phyloP scores from a whole-genome alignment of 2,797 vertebrate species.

The Malurus splendens region DNA sequence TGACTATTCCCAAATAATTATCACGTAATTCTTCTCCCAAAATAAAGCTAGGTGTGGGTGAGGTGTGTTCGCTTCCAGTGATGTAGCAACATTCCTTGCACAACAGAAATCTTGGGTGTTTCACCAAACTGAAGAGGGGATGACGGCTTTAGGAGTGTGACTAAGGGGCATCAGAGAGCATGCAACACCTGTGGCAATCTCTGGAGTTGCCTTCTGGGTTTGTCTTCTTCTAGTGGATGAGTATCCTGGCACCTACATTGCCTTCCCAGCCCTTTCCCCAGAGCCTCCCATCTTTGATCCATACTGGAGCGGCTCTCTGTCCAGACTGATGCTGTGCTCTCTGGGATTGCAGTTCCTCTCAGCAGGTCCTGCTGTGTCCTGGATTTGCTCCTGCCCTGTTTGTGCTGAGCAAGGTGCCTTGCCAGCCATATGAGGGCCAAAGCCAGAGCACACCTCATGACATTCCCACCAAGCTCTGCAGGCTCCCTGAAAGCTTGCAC shows the following conservation, averaged over 20 bases:
- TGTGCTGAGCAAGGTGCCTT: background rate
- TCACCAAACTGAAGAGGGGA: background rate
- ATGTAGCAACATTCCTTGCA: slow-evolving; percentile 49
- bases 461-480: background rate
- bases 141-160: background rate
- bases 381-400: fast-evolving
- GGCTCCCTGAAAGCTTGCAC: background rate
- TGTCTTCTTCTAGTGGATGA: background rate
- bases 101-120: slow-evolving; percentile 28
- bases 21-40: slow-evolving; percentile 20
- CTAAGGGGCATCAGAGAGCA: background rate
- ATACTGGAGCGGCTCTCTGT: background rate
- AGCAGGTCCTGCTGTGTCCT: background rate
- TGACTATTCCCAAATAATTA: slow-evolving; percentile 44
- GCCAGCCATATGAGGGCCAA: background rate
- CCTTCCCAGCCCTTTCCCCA: background rate
- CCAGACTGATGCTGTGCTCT: background rate
- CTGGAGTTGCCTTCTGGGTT: background rate
- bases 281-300: background rate
- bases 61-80: background rate
- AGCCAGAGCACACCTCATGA: background rate
- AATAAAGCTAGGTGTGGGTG: slow-evolving; percentile 44
- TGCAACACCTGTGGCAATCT: too few relatives aligned
- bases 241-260: background rate
- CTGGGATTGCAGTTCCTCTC: background rate